Conservation (phyloP, 2,888 invertebrate genomes). For the Sesia bembeciformis region DNA sequence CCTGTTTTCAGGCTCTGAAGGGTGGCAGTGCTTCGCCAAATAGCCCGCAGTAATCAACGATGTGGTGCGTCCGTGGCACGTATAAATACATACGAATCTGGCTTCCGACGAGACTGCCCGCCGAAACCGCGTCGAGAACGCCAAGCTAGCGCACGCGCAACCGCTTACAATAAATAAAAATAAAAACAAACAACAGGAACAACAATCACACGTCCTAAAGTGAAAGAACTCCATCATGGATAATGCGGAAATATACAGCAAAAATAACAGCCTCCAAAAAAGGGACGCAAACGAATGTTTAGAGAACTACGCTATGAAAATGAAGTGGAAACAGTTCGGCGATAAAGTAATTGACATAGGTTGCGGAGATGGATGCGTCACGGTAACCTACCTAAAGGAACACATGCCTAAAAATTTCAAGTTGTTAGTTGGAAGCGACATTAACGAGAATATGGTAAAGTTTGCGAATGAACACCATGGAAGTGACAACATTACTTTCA, state of each 20-base stretch:
- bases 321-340: constrained; percentile 70
- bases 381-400: constrained; percentile 77
- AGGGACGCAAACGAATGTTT: constrained; percentile 73
- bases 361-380: constrained; percentile 82
- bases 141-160: constrained; percentile 41
- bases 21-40: background rate
- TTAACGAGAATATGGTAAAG: constrained; percentile 81
- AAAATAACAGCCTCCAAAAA: constrained; percentile 79
- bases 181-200: constrained; percentile 7
- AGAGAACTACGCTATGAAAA: constrained; percentile 74
- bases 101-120: constrained; percentile 41
- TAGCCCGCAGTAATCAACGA: constrained; percentile 19
- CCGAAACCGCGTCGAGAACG: constrained; percentile 47
- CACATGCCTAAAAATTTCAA: constrained; percentile 71
- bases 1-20: background rate
- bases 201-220: constrained; percentile 9
- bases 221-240: constrained; percentile 60
- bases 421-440: constrained; percentile 77
- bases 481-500: constrained; percentile 57
- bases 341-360: constrained; percentile 80
- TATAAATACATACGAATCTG: constrained; percentile 55
- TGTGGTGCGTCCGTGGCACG: constrained; percentile 27
- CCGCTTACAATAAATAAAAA: constrained; percentile 13
- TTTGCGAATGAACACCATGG: constrained; percentile 75
- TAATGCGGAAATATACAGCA: constrained; percentile 79